Evolutionary conservation across 2,797 vertebrate species (phyloP), one percentile per base, ranked within the genome.

Genomic region (Simalia tracyae): DNA sequence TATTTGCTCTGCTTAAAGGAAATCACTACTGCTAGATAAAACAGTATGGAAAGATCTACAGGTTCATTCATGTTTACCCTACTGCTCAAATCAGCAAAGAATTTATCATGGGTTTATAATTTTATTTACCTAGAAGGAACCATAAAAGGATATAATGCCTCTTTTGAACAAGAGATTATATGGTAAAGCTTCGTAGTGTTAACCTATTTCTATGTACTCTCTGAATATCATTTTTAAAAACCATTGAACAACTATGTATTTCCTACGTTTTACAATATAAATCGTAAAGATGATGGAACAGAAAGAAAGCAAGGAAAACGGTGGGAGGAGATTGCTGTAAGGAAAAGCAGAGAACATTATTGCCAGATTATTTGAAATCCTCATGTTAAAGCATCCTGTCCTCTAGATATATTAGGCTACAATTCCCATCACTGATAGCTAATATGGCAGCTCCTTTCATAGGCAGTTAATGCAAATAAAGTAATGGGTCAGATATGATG

Each of bases 1-100:
- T 50, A 14, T 94, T 63, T 64, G 72, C 22, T 68, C 92, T 89
- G 56, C 91, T 93, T 93, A 66, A 89, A 63, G 92, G 7, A 59
- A 36, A 76, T 76, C n/a, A 66, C 54, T 64, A 50, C 17, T 50
- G 89, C 84, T 87, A 90, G 87, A 93, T 92, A 90, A 63, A 92
- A 0, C 42, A 87, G 90, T 84, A 42, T 42, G 42, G 42, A 42
- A 89, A 87, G 88, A 14, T 22, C 24, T n/a, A 14, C 50, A 11
- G 22, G 81, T 89, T 66, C 42, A 59, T 36, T 59, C 76, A 60
- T 11, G 42, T 31, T 19, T 11, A 26, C 0, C 2, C 14, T 31
- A 5, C 63, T 36, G 17, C 19, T 66, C 61, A 68, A 1, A 5
- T 42, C 42, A 6, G 19, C 36, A 22, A 86, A 57, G 5, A 19